Evolutionary conservation across 2,797 vertebrate species (phyloP), one percentile per base, ranked within the genome.

Genomic region (Mormyrus hasselquistii): DNA sequence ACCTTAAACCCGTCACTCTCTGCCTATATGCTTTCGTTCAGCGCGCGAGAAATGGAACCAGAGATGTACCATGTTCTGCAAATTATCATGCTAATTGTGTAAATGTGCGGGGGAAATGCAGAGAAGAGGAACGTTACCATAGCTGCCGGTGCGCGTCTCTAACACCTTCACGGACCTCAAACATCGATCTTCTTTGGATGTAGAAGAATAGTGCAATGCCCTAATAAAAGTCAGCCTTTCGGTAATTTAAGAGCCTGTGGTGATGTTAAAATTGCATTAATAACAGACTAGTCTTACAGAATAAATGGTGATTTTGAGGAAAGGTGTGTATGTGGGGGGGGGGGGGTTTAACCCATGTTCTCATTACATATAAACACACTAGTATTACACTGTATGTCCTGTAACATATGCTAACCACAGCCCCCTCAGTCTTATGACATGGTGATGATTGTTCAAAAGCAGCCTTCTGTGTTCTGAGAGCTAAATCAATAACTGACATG

Each of bases 1-100:
- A 69, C 79, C 65, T 89, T 91, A 86, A 88, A 87, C 84, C 90
- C 84, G 89, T 90, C 83, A 88, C 6, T 0, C 86, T 25, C 88
- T 90, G 86, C 89, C 29, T 55, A 59, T 47, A 89, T 88, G 76
- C 6, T 59, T 57, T 57, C 87, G 29, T 16, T 14, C 29, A 4
- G 65, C 65, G 1, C 25, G 65, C 25, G 10, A 73, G 62, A 25
- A 55, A 55, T 57, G 4, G 53, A 57, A 57, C 53, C 53, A 57
- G 55, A 59, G 19, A 59, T 22, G 65, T 73, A 34, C 29, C 73
- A 6, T 87, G 53, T 62, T 86, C 89, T 73, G 87, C 85, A 85
- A 76, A 83, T 89, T 86, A 65, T 19, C 22, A 9, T 47, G 38
- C 76, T 8, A 79, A 29, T 14, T 79, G 16, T 16, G 34, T 41